A percentile compares a stretch with the other conserved stretches of the same genome.
These are phyloP conservation scores for Polydrusus tereticollis DNA, from an alignment of 2,888 invertebrate genomes.

Conservation along the genomic window DNA sequence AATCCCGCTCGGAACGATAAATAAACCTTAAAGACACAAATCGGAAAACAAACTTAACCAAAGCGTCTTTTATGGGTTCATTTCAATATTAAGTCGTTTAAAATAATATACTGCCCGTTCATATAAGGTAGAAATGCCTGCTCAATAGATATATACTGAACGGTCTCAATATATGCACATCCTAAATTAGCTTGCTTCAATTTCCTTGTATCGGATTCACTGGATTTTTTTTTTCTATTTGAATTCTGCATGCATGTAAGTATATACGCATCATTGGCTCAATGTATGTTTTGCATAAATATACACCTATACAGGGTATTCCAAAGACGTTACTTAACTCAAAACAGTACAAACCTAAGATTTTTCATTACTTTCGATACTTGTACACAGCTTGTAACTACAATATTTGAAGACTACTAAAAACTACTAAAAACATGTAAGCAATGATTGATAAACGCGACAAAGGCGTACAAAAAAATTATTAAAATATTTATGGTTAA, in stretches of 20 bases:
- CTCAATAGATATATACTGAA: constrained; percentile 35
- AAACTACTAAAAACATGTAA: too few species aligned
- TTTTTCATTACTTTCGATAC: too few species aligned
- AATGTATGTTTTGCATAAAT: constrained; percentile 3
- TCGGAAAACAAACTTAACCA: constrained; percentile 48
- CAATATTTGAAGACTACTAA: too few species aligned
- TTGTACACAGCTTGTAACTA: too few species aligned
- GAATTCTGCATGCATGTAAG: not conserved
- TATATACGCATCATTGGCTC: not conserved
- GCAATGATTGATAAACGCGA: too few species aligned
- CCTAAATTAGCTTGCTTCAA: constrained; percentile 51
- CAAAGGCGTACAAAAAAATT: too few species aligned
- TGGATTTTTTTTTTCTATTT: not conserved
- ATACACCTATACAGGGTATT: too few species aligned
- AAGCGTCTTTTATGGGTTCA: constrained; percentile 51
- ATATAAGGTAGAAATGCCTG: constrained; percentile 49
- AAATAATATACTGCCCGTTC: constrained; percentile 54
- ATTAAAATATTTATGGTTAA: too few species aligned
- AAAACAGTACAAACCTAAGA: too few species aligned
- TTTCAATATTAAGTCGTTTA: constrained; percentile 57
- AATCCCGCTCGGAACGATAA: constrained; percentile 39
- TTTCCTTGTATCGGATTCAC: constrained; percentile 38
- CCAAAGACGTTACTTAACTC: too few species aligned
- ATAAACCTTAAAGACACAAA: constrained; percentile 47
- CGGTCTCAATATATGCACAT: constrained; percentile 52